Percentiles rank a stretch among this genome's conserved stretches.
Evolutionary conservation across 2,888 invertebrate genomes (phyloP).

Genomic region (Penaeus monodon): DNA sequence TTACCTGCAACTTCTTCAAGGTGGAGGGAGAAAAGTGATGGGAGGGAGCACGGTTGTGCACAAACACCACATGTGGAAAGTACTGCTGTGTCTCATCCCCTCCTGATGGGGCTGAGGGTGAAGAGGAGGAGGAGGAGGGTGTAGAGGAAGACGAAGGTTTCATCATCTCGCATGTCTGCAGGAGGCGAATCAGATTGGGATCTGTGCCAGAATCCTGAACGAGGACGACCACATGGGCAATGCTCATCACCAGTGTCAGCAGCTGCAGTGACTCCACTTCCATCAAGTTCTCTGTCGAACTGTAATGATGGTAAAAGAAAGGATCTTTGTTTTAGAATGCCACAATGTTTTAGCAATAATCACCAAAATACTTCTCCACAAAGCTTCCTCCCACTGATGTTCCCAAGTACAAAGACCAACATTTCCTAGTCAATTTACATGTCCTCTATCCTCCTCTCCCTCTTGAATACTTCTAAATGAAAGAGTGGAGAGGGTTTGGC

Average conservation of each 20-base stretch:
- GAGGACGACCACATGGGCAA: conserved; percentile 90
- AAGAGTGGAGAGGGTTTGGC: neutral
- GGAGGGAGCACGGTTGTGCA: conserved; percentile 84
- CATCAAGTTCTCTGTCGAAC: conserved; percentile 62
- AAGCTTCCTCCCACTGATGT: too few relatives aligned
- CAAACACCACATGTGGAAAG: conserved; percentile 84
- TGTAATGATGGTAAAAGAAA: conserved; percentile 11
- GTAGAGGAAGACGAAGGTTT: conserved; percentile 81
- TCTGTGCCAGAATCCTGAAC: conserved; percentile 92
- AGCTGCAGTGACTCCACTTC: conserved; percentile 74
- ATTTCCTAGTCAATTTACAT: too few relatives aligned
- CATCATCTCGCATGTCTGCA: conserved; percentile 88
- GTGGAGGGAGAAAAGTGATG: conserved; percentile 74
- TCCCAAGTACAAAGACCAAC: too few relatives aligned
- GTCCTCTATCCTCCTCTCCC: too few relatives aligned
- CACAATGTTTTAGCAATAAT: too few relatives aligned
- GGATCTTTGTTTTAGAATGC: too few relatives aligned
- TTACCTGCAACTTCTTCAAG: conserved; percentile 59
- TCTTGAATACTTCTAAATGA: too few relatives aligned
- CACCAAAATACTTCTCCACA: too few relatives aligned
- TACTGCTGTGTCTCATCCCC: conserved; percentile 74
- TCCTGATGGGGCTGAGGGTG: conserved; percentile 15
- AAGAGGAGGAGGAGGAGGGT: conserved; percentile 69
- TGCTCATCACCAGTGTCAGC: conserved; percentile 85
- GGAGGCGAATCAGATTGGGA: conserved; percentile 75